These are phyloP conservation scores for Drosophila phalerata DNA, from an alignment of 2,888 invertebrate genomes.

Conservation along the genomic window DNA sequence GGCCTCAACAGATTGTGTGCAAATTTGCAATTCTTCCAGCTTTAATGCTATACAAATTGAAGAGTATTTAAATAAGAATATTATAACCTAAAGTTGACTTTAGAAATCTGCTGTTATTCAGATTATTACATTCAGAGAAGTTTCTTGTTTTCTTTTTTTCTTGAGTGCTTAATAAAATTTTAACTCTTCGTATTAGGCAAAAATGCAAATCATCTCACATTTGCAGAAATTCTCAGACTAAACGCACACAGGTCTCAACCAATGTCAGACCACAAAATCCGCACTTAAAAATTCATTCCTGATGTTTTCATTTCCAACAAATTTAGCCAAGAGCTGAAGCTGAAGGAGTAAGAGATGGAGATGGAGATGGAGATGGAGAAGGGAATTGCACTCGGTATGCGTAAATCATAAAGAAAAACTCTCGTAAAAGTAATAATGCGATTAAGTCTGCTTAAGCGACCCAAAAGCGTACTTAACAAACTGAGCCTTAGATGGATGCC, in stretches of 20 bases:
- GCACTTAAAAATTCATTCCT: slow-evolving; percentile 70
- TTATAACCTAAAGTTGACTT: neutral
- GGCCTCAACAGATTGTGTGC: slow-evolving; percentile 41
- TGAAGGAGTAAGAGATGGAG: neutral
- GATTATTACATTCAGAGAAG: neutral
- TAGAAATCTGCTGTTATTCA: neutral
- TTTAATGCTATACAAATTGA: neutral
- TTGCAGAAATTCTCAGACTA: slow-evolving; percentile 47
- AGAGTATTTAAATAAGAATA: neutral
- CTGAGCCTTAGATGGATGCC: slow-evolving; percentile 60
- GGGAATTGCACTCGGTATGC: slow-evolving; percentile 50
- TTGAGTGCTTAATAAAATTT: slow-evolving; percentile 8
- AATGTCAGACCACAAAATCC: slow-evolving; percentile 67
- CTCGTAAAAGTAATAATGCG: slow-evolving; percentile 76
- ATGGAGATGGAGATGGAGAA: neutral
- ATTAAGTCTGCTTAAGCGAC: slow-evolving; percentile 75
- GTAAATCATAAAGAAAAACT: slow-evolving; percentile 75
- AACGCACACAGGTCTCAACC: slow-evolving; percentile 22
- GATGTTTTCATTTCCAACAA: slow-evolving; percentile 71
- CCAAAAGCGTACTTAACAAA: slow-evolving; percentile 73
- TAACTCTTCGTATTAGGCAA: slow-evolving; percentile 36
- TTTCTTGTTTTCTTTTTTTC: slow-evolving; percentile 1
- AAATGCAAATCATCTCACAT: slow-evolving; percentile 31
- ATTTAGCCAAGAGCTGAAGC: slow-evolving; percentile 43
- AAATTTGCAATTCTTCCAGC: slow-evolving; percentile 23